phyloP scores from a whole-genome alignment of 1,140 invertebrate genomes.

The Oscheius sp. region DNA sequence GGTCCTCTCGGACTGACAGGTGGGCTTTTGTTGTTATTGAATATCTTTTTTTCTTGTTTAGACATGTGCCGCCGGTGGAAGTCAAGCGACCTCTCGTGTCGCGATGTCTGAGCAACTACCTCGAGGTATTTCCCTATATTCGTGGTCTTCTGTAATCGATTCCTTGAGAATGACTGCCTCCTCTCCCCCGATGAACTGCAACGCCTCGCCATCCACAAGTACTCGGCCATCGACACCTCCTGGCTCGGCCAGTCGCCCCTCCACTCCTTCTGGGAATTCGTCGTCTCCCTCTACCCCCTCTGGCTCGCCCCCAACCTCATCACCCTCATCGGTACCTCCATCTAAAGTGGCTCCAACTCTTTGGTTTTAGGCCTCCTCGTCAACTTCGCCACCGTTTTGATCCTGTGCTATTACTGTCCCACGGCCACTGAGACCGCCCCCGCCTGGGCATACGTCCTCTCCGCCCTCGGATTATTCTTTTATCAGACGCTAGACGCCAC shows the following conservation, averaged over 20 bases:
- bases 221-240: conserved; percentile 70
- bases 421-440: conserved; percentile 65
- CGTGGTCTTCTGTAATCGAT: no score
- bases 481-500: conserved; percentile 98
- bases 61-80: no score
- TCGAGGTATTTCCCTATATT: no score
- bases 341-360: background rate
- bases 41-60: no score
- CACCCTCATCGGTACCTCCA: conserved; percentile 80
- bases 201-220: conserved; percentile 82
- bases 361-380: conserved; percentile 71
- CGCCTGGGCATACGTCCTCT: conserved; percentile 72
- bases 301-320: conserved; percentile 97
- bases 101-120: no score
- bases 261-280: conserved; percentile 78
- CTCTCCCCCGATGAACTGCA: conserved; percentile 1
- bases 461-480: conserved; percentile 87
- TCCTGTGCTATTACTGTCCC: conserved; percentile 79
- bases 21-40: no score
- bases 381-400: conserved; percentile 85
- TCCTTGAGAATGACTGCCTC: conserved; percentile 29
- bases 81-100: no score
- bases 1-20: no score
- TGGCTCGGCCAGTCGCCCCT: conserved; percentile 52
- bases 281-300: conserved; percentile 82